Conservation (phyloP, 2,797 vertebrate species). For the Falco peregrinus region DNA sequence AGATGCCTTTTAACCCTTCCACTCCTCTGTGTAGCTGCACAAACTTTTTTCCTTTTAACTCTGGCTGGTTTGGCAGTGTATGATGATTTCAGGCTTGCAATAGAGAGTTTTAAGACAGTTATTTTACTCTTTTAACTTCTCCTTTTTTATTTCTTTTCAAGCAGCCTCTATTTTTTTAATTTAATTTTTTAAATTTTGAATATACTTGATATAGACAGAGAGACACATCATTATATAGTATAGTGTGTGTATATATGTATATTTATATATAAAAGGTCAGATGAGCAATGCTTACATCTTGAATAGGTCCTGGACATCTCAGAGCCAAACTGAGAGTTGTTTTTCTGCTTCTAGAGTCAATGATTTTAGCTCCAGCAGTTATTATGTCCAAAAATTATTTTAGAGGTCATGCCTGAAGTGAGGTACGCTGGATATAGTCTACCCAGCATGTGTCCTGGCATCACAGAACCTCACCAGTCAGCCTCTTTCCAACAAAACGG, state of each 20-base stretch:
- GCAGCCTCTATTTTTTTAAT: not conserved
- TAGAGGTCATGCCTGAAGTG: not conserved
- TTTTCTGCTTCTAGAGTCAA: not conserved
- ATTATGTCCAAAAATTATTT: not conserved
- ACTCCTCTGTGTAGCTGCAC: not conserved
- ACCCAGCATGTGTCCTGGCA: not conserved
- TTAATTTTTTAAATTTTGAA: not conserved
- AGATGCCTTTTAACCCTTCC: not conserved
- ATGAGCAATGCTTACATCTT: not conserved
- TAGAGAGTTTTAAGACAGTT: not conserved
- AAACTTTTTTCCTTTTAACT: not conserved
- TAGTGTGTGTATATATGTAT: not conserved
- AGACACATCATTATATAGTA: not conserved
- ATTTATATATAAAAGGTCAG: not conserved
- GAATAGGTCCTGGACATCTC: not conserved
- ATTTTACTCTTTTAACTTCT: not conserved
- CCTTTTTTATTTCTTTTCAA: not conserved
- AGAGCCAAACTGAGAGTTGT: not conserved
- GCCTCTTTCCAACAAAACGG: not conserved
- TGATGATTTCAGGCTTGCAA: not conserved
- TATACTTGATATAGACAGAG: not conserved
- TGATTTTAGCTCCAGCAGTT: not conserved
- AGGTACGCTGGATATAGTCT: too few species aligned
- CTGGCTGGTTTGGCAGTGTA: not conserved
- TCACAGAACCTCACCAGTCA: not conserved